These are phyloP conservation scores for Urophycis tenuis DNA, from an alignment of 2,797 vertebrate genomes.

Conservation along the genomic window DNA sequence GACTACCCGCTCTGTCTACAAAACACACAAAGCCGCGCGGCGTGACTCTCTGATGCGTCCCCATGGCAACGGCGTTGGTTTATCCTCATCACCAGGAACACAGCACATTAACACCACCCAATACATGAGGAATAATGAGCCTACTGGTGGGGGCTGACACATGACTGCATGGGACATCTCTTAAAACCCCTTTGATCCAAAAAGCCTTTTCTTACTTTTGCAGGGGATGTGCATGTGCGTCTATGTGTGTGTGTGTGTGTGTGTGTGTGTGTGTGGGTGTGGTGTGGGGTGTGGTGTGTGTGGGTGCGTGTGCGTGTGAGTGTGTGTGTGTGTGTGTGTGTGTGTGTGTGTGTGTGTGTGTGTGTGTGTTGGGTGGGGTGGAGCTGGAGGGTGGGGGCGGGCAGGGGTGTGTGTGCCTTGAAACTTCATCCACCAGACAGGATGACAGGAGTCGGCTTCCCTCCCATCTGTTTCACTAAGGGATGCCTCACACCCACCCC, in stretches of 20 bases:
- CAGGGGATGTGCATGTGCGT: background rate
- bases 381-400: too few relatives aligned
- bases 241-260: background rate
- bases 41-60: background rate
- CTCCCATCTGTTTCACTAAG: constrained; percentile 47
- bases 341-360: background rate
- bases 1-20: background rate
- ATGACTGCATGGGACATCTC: background rate
- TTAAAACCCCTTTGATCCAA: constrained; percentile 29
- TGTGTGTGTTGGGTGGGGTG: background rate
- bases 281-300: too few relatives aligned
- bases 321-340: background rate
- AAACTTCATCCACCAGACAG: constrained; percentile 29
- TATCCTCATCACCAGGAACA: background rate
- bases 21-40: background rate
- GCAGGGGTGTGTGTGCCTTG: background rate
- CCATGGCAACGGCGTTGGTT: background rate
- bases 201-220: background rate
- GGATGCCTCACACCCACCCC: background rate
- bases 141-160: too few relatives aligned
- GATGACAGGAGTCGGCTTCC: constrained; percentile 29
- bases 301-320: background rate
- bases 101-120: background rate
- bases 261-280: background rate
- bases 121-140: background rate